These are phyloP conservation scores for Babyrousa celebensis DNA, from an alignment of 2,797 vertebrate species.

Conservation along the genomic window DNA sequence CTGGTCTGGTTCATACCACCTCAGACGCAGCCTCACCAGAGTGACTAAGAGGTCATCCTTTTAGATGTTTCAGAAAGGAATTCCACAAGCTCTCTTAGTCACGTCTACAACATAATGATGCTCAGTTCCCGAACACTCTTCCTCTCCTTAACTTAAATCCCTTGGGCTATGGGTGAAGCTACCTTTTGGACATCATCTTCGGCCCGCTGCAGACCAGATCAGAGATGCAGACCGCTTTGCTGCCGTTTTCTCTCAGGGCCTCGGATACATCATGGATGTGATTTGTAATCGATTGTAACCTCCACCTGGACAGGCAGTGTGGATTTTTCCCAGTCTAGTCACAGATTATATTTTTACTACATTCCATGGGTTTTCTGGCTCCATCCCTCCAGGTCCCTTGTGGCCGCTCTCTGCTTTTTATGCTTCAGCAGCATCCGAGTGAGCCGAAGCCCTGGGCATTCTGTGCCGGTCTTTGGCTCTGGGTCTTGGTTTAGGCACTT, in stretches of 20 bases:
- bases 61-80: constrained; percentile 45
- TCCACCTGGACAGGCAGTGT: not conserved
- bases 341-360: not conserved
- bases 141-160: constrained; percentile 24
- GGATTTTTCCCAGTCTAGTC: not conserved
- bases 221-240: not conserved
- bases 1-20: not conserved
- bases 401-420: not conserved
- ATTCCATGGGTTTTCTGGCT: not conserved
- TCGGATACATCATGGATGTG: not conserved
- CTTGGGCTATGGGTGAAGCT: not conserved
- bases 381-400: not conserved
- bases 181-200: not conserved
- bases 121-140: not conserved
- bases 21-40: not conserved
- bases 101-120: constrained; percentile 47
- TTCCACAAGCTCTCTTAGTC: constrained; percentile 7
- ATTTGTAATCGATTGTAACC: not conserved
- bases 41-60: constrained; percentile 40
- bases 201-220: not conserved
- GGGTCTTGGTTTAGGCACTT: constrained; percentile 41
- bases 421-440: not conserved
- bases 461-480: constrained; percentile 28
- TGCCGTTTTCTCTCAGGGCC: not conserved
- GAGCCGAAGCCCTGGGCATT: constrained; percentile 16